phyloP scores from a whole-genome alignment of 2,797 vertebrate species.

The Helarctos malayanus region DNA sequence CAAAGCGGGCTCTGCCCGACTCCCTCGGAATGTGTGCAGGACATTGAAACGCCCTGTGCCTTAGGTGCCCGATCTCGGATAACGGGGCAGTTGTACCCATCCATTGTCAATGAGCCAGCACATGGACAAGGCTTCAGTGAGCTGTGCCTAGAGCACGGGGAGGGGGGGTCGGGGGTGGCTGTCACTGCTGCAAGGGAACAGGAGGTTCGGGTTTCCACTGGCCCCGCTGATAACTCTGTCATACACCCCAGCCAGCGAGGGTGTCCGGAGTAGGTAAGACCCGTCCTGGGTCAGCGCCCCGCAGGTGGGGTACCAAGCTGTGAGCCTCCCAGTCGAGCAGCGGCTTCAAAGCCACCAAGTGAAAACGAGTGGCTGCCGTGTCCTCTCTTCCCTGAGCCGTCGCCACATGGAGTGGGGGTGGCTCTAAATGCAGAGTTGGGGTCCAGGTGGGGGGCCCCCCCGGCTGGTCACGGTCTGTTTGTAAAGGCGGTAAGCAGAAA shows the following conservation, averaged over 20 bases:
- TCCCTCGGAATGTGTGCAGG: neutral
- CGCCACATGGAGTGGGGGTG: no score
- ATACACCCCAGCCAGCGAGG: accelerated
- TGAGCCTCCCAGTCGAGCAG: neutral
- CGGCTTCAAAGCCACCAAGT: neutral
- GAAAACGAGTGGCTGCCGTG: no score
- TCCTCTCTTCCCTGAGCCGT: no score
- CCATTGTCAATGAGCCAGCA: accelerated
- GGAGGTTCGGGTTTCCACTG: neutral
- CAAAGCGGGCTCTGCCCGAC: neutral
- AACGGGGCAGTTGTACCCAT: accelerated
- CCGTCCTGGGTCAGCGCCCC: accelerated
- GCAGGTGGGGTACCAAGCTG: neutral
- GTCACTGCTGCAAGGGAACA: neutral
- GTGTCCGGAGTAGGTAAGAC: neutral
- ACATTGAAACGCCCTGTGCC: accelerated
- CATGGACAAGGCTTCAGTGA: accelerated
- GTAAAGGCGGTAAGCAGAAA: no score
- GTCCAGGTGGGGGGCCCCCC: no score
- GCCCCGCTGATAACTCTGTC: no score
- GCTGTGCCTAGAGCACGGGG: neutral
- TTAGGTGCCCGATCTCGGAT: neutral
- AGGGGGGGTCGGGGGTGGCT: accelerated
- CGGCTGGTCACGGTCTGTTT: no score
- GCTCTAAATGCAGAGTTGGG: no score